Conservation (phyloP, 2,888 invertebrate genomes). For the Clepsis dumicolana region DNA sequence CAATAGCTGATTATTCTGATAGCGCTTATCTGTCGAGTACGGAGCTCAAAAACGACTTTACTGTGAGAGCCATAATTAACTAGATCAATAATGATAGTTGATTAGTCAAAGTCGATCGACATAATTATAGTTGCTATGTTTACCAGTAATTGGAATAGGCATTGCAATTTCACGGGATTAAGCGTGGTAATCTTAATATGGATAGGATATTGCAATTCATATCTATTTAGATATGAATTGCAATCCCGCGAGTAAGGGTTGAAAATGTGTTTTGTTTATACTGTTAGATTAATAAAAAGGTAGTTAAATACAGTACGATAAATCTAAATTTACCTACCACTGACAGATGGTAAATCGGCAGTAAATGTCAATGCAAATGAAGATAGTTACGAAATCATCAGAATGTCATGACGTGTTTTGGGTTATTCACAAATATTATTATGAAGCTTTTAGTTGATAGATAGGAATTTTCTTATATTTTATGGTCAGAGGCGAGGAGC, state of each 20-base stretch:
- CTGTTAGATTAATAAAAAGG: too few species aligned
- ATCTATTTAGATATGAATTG: too few species aligned
- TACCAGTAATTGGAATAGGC: too few species aligned
- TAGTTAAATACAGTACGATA: too few species aligned
- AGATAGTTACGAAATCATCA: background rate
- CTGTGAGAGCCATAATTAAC: conserved; percentile 10
- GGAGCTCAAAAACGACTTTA: conserved; percentile 27
- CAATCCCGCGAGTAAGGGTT: too few species aligned
- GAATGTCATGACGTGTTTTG: background rate
- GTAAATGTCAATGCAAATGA: background rate
- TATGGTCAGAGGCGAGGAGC: conserved; percentile 4
- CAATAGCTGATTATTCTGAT: conserved; percentile 18
- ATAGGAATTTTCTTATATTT: conserved; percentile 1
- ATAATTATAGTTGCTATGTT: background rate
- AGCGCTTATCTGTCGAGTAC: conserved; percentile 24
- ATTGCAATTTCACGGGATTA: too few species aligned
- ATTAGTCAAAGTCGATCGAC: too few species aligned
- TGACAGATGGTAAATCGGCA: background rate
- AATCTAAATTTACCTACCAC: too few species aligned
- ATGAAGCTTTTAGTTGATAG: conserved; percentile 9
- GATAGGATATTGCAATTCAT: too few species aligned
- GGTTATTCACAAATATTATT: background rate
- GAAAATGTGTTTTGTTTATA: too few species aligned
- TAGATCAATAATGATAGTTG: conserved; percentile 5
- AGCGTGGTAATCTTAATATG: too few species aligned